Evolutionary conservation across 2,888 invertebrate genomes (phyloP).

Genomic region (Polydesmus complanatus): DNA sequence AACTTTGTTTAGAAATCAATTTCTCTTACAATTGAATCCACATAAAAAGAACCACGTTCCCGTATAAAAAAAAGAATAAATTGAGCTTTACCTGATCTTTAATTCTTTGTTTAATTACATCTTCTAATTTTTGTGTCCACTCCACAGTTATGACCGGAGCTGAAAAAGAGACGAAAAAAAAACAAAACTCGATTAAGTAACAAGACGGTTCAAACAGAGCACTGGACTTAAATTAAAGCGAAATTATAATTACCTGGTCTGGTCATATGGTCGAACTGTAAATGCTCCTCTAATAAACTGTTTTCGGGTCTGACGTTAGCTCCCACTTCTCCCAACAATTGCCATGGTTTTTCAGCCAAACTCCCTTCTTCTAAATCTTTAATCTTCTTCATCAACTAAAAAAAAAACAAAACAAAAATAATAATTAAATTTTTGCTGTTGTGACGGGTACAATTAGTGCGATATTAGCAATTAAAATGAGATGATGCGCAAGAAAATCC

Average conservation of each 20-base stretch:
- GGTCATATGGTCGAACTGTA: conserved; percentile 73
- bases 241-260: conserved; percentile 42
- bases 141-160: conserved; percentile 86
- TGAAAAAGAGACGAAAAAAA: conserved; percentile 23
- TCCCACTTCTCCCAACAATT: conserved; percentile 75
- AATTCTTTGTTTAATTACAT: conserved; percentile 77
- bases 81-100: conserved; percentile 56
- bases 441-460: too few species aligned
- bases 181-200: conserved; percentile 12
- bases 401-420: conserved; percentile 35
- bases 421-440: too few species aligned
- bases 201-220: background rate
- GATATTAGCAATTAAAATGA: too few species aligned
- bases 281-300: conserved; percentile 77
- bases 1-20: too few species aligned
- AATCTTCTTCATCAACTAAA: conserved; percentile 25
- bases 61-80: too few species aligned
- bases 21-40: too few species aligned
- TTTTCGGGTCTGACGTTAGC: conserved; percentile 71
- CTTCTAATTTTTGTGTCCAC: conserved; percentile 72
- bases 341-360: conserved; percentile 80
- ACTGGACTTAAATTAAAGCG: background rate
- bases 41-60: too few species aligned
- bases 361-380: conserved; percentile 34
- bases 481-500: too few species aligned